Conservation (phyloP, 2,888 invertebrate genomes). For the Auanema freiburgensis region DNA sequence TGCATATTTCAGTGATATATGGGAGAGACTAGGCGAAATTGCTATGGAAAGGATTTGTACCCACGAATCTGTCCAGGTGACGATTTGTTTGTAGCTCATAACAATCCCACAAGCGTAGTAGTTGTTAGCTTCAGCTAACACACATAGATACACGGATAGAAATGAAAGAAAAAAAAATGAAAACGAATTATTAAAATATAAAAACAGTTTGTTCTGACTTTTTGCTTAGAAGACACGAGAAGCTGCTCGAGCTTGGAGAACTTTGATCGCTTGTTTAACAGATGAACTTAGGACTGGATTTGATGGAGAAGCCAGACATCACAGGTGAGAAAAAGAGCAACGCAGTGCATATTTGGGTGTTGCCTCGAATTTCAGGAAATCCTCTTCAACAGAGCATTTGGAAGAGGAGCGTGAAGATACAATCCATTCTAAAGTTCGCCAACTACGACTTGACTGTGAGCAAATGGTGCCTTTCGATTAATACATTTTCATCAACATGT, state of each 20-base stretch:
- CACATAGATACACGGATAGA: background rate
- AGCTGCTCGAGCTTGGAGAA: constrained; percentile 61
- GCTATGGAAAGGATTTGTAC: constrained; percentile 58
- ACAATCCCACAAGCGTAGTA: background rate
- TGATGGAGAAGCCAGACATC: constrained; percentile 49
- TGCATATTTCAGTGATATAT: constrained; percentile 51
- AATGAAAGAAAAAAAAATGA: background rate
- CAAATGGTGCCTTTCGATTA: constrained; percentile 11
- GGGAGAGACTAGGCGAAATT: constrained; percentile 63
- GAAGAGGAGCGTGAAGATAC: constrained; percentile 33
- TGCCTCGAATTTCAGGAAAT: constrained; percentile 31
- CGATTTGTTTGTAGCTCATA: constrained; percentile 2
- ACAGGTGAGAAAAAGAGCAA: constrained; percentile 20
- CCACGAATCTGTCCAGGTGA: constrained; percentile 42
- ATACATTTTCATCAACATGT: too few relatives aligned
- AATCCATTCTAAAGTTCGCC: constrained; percentile 31
- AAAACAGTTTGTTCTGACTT: constrained; percentile 7
- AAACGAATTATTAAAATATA: background rate
- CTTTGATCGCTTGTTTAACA: constrained; percentile 57
- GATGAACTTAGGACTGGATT: constrained; percentile 61
- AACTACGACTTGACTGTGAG: constrained; percentile 39
- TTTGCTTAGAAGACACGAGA: constrained; percentile 57
- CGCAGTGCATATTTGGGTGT: background rate
- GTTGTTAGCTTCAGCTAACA: background rate
- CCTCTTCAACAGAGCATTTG: constrained; percentile 44